Evolutionary conservation across 35 echinoderm and acorn worm species (phyloP).

Genomic region (Heliocidaris tuberculata): DNA sequence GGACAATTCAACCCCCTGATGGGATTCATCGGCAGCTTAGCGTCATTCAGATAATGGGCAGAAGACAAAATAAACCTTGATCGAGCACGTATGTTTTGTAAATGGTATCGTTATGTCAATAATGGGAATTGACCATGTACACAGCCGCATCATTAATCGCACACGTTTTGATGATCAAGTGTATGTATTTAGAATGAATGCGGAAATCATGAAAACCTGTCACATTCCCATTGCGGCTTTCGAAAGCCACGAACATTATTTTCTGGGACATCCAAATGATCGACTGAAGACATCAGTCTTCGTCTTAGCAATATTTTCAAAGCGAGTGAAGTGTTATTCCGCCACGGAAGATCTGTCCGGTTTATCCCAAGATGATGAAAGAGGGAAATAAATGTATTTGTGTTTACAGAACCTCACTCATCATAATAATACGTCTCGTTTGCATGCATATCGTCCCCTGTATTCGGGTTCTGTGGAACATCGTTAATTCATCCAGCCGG

Average conservation of each 20-base stretch:
- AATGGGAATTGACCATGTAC: neutral
- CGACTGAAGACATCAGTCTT: neutral
- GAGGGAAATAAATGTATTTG: too few species aligned
- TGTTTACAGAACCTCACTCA: too few species aligned
- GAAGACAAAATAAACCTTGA: neutral
- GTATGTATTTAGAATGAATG: neutral
- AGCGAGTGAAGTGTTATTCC: too few species aligned
- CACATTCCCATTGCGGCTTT: too few species aligned
- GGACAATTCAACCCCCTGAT: neutral
- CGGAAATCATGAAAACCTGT: neutral
- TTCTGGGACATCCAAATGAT: neutral
- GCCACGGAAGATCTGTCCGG: too few species aligned
- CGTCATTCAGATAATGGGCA: neutral
- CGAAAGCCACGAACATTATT: too few species aligned
- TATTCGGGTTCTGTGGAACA: too few species aligned
- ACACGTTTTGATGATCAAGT: neutral
- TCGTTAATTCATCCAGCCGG: too few species aligned
- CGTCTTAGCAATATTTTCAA: too few species aligned
- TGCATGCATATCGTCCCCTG: too few species aligned
- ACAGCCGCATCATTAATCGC: neutral
- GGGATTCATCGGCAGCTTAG: neutral
- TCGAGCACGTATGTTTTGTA: neutral
- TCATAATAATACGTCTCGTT: too few species aligned
- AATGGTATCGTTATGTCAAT: neutral
- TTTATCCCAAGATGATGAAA: too few species aligned